Evolutionary conservation across 2,797 vertebrate species (phyloP), one percentile per base, ranked within the genome.

Genomic region (Florisuga fusca): DNA sequence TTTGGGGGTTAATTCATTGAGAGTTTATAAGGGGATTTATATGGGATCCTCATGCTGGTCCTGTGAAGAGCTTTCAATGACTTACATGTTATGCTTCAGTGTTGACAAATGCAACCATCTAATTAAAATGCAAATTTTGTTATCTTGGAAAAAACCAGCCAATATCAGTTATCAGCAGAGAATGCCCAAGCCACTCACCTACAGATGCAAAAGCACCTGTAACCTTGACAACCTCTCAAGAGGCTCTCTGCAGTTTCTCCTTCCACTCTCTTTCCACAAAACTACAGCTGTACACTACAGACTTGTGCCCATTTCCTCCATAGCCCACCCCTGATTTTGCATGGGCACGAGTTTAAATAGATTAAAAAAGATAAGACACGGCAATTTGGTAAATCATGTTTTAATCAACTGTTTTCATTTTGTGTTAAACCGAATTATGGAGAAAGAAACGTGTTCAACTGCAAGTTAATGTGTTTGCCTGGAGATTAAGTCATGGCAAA

Each of bases 101-200:
- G 46, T 94, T 87, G 68, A 94, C 36, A 93, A 94, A 92, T 61
- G 41, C 59, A 92, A 64, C 34, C 27, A 77, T 48, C 51, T 86
- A 77, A 95, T 89, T 79, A 81, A 96, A 96, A 94, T 93, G 68
- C 62, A 93, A 86, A 41, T 95, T 68, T 78, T 78, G 45, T 78
- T 61, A 81, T 84, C 55, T 57, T 0, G 0, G 53, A 90, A 72
- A 66, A 61, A 92, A 95, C 64, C 50, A 93, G 90, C 36, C 12
- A 10, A 91, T 79, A 55, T 33, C 46, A 90, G 26, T 91, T 87
- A 74, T 34, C 71, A 86, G 75, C 38, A 92, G 41, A 67, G 18
- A 89, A 81, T 83, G 78, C 58, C 83, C 85, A 82, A 84, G 62
- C 73, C 64, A 61, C 80, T 93, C 62, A 90, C 84, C 64, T 82